These are phyloP conservation scores for Branchellion lobata DNA, from an alignment of 2,888 invertebrate species.

Conservation along the genomic window DNA sequence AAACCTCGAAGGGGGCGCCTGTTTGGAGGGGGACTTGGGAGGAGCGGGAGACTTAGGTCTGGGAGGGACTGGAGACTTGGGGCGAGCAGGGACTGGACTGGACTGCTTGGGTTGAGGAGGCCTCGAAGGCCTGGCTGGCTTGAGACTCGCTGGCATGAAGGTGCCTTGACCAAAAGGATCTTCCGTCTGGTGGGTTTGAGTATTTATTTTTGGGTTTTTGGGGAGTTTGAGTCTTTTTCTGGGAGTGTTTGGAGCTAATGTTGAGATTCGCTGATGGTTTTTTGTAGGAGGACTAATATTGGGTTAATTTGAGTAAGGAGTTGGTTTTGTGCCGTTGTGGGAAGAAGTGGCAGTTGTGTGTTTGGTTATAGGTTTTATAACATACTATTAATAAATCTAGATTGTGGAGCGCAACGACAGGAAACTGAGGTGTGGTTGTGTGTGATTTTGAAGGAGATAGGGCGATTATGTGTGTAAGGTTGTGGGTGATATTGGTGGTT, in stretches of 20 bases:
- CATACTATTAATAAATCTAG: too few species aligned
- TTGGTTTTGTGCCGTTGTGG: too few species aligned
- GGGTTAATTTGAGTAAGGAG: neutral
- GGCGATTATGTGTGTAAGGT: too few species aligned
- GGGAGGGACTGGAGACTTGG: slow-evolving; percentile 45
- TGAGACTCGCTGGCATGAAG: slow-evolving; percentile 63
- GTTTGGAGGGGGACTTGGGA: slow-evolving; percentile 20
- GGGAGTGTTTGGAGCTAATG: too few species aligned
- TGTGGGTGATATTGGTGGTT: too few species aligned
- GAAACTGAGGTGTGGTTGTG: neutral
- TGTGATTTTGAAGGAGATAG: neutral
- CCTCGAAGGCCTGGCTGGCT: slow-evolving; percentile 41
- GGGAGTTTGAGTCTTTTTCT: too few species aligned
- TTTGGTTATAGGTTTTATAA: too few species aligned
- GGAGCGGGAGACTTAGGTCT: slow-evolving; percentile 46
- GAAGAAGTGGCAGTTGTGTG: too few species aligned
- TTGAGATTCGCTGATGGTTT: neutral
- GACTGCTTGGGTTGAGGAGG: slow-evolving; percentile 43
- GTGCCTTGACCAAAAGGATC: slow-evolving; percentile 51
- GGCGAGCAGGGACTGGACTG: slow-evolving; percentile 33
- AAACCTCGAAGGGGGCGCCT: neutral
- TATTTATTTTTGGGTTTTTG: too few species aligned
- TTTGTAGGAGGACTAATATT: neutral
- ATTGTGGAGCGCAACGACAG: neutral
- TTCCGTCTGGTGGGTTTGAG: slow-evolving; percentile 35